phyloP scores from a whole-genome alignment of 1,140 invertebrate species.

The Eurosta solidaginis region DNA sequence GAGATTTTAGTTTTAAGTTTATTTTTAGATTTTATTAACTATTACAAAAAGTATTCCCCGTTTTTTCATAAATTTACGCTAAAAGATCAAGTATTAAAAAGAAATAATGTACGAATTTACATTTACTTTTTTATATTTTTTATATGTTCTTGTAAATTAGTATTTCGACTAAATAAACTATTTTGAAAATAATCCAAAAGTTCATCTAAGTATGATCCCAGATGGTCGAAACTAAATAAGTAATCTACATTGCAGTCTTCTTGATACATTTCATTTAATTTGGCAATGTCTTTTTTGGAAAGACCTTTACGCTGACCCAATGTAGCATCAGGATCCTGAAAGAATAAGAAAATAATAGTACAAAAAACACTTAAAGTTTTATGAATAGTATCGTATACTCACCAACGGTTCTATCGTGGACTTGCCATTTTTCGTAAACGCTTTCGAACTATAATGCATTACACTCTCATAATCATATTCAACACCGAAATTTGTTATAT shows the following conservation, averaged over 20 bases:
- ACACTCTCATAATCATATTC: constrained; percentile 73
- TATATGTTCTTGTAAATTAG: background rate
- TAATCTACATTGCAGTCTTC: constrained; percentile 56
- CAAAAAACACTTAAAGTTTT: background rate
- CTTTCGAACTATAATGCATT: constrained; percentile 72
- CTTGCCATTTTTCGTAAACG: constrained; percentile 69
- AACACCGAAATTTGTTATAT: constrained; percentile 68
- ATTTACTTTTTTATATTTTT: background rate
- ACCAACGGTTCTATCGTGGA: constrained; percentile 66
- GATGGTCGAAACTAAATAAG: constrained; percentile 46
- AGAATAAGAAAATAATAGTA: background rate
- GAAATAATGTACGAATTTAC: background rate
- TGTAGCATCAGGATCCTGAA: constrained; percentile 51
- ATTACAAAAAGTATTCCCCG: background rate
- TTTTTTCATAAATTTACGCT: background rate
- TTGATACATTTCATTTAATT: constrained; percentile 71
- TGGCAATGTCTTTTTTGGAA: constrained; percentile 69
- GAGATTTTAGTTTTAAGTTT: constrained; percentile 15
- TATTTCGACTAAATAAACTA: constrained; percentile 14
- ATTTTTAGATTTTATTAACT: background rate
- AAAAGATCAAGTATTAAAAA: background rate
- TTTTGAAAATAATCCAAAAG: constrained; percentile 53
- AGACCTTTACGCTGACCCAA: constrained; percentile 71
- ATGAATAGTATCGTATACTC: background rate
- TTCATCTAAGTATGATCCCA: constrained; percentile 47